Base-by-base conservation (phyloP, 2,797 vertebrate species). In the Euphonia xanthogaster region DNA sequence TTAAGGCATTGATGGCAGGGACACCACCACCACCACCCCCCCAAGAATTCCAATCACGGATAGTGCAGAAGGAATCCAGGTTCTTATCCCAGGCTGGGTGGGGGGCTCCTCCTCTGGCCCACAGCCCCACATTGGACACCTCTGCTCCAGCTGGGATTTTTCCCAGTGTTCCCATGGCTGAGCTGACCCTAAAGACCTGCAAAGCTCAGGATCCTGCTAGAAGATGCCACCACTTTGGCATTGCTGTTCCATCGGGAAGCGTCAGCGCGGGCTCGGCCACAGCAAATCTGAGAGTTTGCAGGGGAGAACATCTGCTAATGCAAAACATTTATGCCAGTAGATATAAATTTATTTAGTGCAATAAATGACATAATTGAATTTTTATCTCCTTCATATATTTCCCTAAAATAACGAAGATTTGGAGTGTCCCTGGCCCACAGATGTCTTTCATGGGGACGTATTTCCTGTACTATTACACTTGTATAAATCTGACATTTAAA, bases 311-410 rank as follows among this genome's bases (percentile, higher is more conserved):
- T 96, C 95, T 84, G 94, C 95, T 97, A 97, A 97, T 96, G 93
- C 95, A 85, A 93, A 96, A 86, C 96, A 84, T 96, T 97, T 97
- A 95, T 95, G 97, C 93, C 71, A 94, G 95, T 97, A 96, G 93
- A 96, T 97, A 98, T 89, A 97, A 97, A 98, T 98, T 98, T 98
- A 98, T 97, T 97, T 97, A 96, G 97, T 75, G 93, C 94, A 95
- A 94, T 98, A 98, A 97, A 97, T 97, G 98, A 96, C 93, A 97
- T 98, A 98, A 98, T 98, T 98, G 97, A 97, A 97, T 97, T 98
- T 98, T 98, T 98, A 98, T 98, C 97, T 97, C 97, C 95, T 96
- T 97, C 97, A 97, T 98, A 97, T 97, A 97, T 98, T 98, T 96
- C 94, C 70, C 93, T 90, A 94, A 97, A 97, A 97, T 97, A 97